Percentiles rank a stretch among this genome's conserved stretches.
phyloP scores from a whole-genome alignment of 2,888 invertebrate genomes.

The Diadegma fenestrale region DNA sequence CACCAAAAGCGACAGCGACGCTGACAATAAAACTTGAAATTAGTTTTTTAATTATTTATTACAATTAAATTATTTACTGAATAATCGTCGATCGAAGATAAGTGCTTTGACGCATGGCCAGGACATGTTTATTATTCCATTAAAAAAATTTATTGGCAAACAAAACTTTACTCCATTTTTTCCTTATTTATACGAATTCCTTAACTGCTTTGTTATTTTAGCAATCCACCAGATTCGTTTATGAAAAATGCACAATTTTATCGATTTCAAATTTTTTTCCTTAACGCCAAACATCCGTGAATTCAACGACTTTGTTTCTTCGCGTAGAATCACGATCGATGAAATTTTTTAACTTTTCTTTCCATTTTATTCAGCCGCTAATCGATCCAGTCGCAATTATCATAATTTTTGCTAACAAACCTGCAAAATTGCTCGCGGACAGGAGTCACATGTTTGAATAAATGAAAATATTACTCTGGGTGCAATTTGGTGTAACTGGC shows the following conservation, averaged over 20 bases:
- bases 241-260: background rate
- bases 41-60: background rate
- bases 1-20: conserved; percentile 80
- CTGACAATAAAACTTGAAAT: conserved; percentile 73
- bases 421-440: background rate
- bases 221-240: too few species aligned
- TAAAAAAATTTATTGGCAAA: too few species aligned
- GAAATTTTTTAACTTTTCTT: conserved; percentile 4
- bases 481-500: conserved; percentile 76
- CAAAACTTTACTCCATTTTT: too few species aligned
- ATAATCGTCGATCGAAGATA: background rate
- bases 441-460: background rate
- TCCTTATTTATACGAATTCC: background rate
- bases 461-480: conserved; percentile 77
- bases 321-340: background rate
- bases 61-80: background rate
- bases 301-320: background rate
- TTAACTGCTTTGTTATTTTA: background rate
- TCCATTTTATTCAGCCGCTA: conserved; percentile 2
- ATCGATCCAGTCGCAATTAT: background rate
- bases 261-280: background rate
- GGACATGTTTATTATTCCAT: too few species aligned
- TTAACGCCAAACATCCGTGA: background rate
- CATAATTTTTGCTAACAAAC: background rate
- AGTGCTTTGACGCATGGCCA: too few species aligned